Base-by-base conservation (phyloP, 1,140 invertebrate species). In the Magallana ariakensis region DNA sequence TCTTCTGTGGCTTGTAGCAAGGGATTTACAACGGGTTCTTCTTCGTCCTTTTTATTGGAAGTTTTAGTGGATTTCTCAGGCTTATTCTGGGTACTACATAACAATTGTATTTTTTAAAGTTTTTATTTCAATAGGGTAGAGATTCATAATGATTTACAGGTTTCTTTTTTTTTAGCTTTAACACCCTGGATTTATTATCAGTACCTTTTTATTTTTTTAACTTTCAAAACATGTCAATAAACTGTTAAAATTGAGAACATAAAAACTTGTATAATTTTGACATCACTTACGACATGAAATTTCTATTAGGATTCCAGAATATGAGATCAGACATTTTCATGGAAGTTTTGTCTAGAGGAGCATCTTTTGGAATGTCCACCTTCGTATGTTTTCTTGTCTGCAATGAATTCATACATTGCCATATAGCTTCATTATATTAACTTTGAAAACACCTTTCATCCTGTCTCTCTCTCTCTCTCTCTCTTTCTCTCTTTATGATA, bases 321-420 rank as follows among this genome's bases (percentile, higher is more conserved):
- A 98, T 98, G 75, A 98, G 95, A 95, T 98, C 98, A 90, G 97
- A 97, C 97, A 98, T 98, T 62, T 96, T 98, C 85, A 98, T 96
- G 82, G 96, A 96, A 33, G 95, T 95, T 90, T 96, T 95, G 90
- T 97, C 97, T 2, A 90, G 85, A 22, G 91, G 90, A 16, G 87
- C 89, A 56, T 92, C 89, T 13, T 66, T 56, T 75, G 66, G 15
- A 22, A 75, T 75, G 66, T 75, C 66, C 22, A 75, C 22, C 33
- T 75, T 75, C 13, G 66, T 75, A 13, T 75, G 66, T 26, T 19
- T 75, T 26, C 66, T 33, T 75, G 22, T 46, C 33, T 46, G 33
- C 33, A 46, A 46, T 46, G 33, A 46, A 46, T 46, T 46, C 33
- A 46, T 46, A 46, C 33, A 16, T 62, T 62, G 4, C 60, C 2